Evolutionary conservation across 2,113 vertebrate species (phyloP), one percentile per base, ranked within the genome.

Genomic region (Heteronetta atricapilla): DNA sequence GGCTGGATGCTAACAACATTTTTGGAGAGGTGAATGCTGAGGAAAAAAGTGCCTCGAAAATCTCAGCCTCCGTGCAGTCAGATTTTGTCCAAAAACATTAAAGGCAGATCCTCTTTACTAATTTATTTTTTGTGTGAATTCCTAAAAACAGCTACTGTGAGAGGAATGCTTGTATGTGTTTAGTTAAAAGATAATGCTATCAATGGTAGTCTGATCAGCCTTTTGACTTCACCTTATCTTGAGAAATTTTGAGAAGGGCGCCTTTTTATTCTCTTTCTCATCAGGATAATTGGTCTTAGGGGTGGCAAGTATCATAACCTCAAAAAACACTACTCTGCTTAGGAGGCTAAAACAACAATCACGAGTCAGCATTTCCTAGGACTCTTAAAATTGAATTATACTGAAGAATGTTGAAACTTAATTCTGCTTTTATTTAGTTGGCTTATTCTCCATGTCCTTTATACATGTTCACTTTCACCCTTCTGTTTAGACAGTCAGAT

Each of bases 391-490:
- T 3, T 50, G 46, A 83, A 55, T 72, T 14, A 66, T 33, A 34
- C 4, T 33, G n/a, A 67, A 77, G 42, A 81, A 83, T 9, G 4
- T 22, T 74, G 28, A 83, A 90, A 90, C 11, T 50, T 50, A 31
- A 53, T 81, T 18, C 8, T 75, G 14, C 16, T 70, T 86, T 81
- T 82, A 60, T 89, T 89, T 50, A 62, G 15, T 79, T 76, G 9
- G 18, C 66, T 72, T 82, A 58, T 92, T 53, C 40, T 59, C 44
- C 25, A n/a, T 62, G 16, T 60, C 50, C 36, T 66, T 79, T 74
- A 44, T 0, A 0, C 63, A 42, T 53, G 36, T 76, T 83, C 0
- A 1, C 78, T 74, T 78, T 83, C 59, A 70, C 3, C 48, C 66
- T 44, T 76, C 7, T 48, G 80, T 56, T 80, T 77, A 36, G n/a